phyloP scores from a whole-genome alignment of 1,140 invertebrate species.

The Coenobita brevimanus region DNA sequence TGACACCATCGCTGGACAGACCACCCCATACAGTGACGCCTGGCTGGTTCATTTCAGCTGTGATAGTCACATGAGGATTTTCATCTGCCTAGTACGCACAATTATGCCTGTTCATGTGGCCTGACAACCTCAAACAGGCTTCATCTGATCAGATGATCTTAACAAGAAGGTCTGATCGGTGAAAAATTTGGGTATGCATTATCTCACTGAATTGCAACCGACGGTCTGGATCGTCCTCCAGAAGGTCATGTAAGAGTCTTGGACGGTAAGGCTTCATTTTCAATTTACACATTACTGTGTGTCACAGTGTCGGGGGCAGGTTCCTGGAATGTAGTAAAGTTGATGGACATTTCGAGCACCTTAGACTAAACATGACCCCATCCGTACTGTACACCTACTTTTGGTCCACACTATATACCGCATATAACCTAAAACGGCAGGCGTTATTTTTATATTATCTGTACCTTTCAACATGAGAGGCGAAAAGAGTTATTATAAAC shows the following conservation, averaged over 20 bases:
- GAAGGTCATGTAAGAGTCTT: neutral
- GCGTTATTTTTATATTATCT: too few relatives aligned
- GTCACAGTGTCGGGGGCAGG: too few relatives aligned
- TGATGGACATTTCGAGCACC: too few relatives aligned
- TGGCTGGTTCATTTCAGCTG: neutral
- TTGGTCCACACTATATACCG: too few relatives aligned
- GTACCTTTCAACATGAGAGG: too few relatives aligned
- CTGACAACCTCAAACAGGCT: slow-evolving; percentile 4
- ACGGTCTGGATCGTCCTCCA: slow-evolving; percentile 10
- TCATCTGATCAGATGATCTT: slow-evolving; percentile 5
- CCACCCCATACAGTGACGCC: neutral
- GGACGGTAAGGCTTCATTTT: slow-evolving; percentile 12
- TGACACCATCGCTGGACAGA: neutral
- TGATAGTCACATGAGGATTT: neutral
- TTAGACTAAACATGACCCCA: too few relatives aligned
- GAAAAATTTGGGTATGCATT: neutral
- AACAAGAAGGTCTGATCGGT: neutral
- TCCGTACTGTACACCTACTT: too few relatives aligned
- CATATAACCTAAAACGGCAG: too few relatives aligned
- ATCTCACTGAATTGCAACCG: neutral
- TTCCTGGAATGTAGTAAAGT: too few relatives aligned
- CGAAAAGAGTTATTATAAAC: too few relatives aligned
- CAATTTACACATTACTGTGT: too few relatives aligned
- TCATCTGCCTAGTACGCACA: neutral
- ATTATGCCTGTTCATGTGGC: slow-evolving; percentile 19